Evolutionary conservation across 2,113 vertebrate genomes (phyloP).

Genomic region (Sylvia atricapilla): DNA sequence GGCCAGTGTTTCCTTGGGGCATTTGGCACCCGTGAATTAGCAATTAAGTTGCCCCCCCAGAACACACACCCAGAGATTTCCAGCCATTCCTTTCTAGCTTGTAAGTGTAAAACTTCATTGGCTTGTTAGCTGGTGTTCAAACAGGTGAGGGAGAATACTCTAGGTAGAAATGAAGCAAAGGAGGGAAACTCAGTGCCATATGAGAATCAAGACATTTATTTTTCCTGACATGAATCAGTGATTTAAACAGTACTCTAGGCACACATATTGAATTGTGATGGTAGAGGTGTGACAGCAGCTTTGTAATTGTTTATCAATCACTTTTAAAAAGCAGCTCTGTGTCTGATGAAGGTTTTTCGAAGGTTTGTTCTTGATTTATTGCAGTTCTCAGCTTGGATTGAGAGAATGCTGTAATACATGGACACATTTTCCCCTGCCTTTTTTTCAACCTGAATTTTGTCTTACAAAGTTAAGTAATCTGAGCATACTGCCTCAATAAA

Average conservation of each 20-base stretch:
- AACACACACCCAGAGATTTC: not conserved
- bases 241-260: not conserved
- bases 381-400: not conserved
- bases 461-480: conserved; percentile 15
- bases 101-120: not conserved
- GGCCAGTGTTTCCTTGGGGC: not conserved
- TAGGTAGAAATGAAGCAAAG: not conserved
- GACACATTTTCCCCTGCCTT: not conserved
- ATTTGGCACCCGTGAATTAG: not conserved
- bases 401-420: not conserved
- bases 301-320: conserved; percentile 48
- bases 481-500: not conserved
- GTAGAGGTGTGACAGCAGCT: not conserved
- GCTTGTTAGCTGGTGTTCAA: not conserved
- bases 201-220: not conserved
- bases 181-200: not conserved
- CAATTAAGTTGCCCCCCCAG: not conserved
- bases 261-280: not conserved
- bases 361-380: conserved; percentile 37
- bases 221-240: not conserved
- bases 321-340: not conserved
- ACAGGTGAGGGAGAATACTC: not conserved
- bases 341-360: conserved; percentile 27
- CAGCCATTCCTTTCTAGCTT: not conserved
- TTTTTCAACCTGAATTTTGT: not conserved